A percentile compares a stretch with the other conserved stretches of the same genome.
Evolutionary conservation across 2,888 invertebrate species (phyloP).

Genomic region (Apamea crenata): DNA sequence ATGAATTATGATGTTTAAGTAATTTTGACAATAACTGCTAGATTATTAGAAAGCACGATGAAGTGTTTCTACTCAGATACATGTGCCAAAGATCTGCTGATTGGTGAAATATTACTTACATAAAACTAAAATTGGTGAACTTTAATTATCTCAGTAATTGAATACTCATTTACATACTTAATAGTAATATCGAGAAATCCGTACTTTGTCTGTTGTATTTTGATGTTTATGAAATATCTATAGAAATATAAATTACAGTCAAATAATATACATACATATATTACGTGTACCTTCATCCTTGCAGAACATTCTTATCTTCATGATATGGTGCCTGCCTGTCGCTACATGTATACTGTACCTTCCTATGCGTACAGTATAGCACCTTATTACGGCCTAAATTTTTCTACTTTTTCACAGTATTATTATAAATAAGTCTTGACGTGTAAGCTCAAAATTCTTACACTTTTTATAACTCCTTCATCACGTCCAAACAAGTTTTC

Average conservation of each 20-base stretch:
- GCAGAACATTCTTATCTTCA: slow-evolving; percentile 36
- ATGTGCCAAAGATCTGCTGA: slow-evolving; percentile 72
- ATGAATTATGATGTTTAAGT: slow-evolving; percentile 63
- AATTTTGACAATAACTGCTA: slow-evolving; percentile 75
- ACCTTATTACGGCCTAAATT: slow-evolving; percentile 63
- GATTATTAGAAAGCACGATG: slow-evolving; percentile 55
- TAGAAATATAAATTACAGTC: slow-evolving; percentile 35
- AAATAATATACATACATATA: slow-evolving; percentile 11
- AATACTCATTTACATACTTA: slow-evolving; percentile 61
- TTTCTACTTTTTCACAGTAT: slow-evolving; percentile 86
- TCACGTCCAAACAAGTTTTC: slow-evolving; percentile 10
- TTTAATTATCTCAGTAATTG: slow-evolving; percentile 52
- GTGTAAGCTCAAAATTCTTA: slow-evolving; percentile 57
- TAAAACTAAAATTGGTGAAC: slow-evolving; percentile 35
- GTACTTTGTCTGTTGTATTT: slow-evolving; percentile 53
- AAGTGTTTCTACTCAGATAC: slow-evolving; percentile 51
- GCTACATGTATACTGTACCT: slow-evolving; percentile 38
- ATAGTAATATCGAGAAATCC: slow-evolving; percentile 36
- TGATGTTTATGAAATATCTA: slow-evolving; percentile 54
- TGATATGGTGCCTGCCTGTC: slow-evolving; percentile 33
- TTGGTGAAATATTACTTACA: slow-evolving; percentile 39
- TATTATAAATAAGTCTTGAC: slow-evolving; percentile 73
- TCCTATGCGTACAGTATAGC: slow-evolving; percentile 33
- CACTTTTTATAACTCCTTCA: slow-evolving; percentile 45
- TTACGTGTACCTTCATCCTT: slow-evolving; percentile 30